phyloP scores from a whole-genome alignment of 2,797 vertebrate species.

The Thripadectes ignobilis region DNA sequence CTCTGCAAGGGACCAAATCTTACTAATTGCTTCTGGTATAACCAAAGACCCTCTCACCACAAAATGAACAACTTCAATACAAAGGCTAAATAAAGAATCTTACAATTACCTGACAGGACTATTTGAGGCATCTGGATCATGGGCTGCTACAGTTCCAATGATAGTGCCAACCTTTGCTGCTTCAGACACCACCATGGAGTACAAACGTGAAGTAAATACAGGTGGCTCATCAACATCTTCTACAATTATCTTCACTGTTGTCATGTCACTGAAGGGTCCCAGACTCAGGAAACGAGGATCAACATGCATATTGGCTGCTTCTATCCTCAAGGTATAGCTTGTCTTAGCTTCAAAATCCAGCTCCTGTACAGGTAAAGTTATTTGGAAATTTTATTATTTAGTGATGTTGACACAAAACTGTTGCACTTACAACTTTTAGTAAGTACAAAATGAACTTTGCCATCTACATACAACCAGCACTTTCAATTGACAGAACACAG shows the following conservation, averaged over 20 bases:
- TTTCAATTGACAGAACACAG: not conserved
- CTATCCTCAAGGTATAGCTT: conserved; percentile 88
- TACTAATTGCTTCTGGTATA: not conserved
- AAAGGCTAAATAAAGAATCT: not conserved
- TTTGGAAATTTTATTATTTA: conserved; percentile 38
- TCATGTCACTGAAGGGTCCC: conserved; percentile 91
- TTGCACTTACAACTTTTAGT: not conserved
- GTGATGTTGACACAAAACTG: not conserved
- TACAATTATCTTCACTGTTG: conserved; percentile 88
- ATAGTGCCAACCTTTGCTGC: conserved; percentile 88
- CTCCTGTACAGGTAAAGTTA: conserved; percentile 75
- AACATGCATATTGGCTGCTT: conserved; percentile 91
- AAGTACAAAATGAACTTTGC: not conserved
- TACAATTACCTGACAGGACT: conserved; percentile 87
- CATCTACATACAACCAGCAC: not conserved
- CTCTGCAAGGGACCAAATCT: not conserved
- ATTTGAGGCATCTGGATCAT: conserved; percentile 89
- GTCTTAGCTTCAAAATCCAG: conserved; percentile 92
- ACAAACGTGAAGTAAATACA: conserved; percentile 82
- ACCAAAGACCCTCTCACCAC: not conserved
- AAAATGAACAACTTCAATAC: not conserved
- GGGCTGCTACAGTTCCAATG: conserved; percentile 90
- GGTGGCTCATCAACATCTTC: conserved; percentile 94
- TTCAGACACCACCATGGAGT: conserved; percentile 90
- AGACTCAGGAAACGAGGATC: conserved; percentile 88